Conservation (phyloP, 2,888 invertebrate genomes). For the Zygothrica quintamaculata region DNA sequence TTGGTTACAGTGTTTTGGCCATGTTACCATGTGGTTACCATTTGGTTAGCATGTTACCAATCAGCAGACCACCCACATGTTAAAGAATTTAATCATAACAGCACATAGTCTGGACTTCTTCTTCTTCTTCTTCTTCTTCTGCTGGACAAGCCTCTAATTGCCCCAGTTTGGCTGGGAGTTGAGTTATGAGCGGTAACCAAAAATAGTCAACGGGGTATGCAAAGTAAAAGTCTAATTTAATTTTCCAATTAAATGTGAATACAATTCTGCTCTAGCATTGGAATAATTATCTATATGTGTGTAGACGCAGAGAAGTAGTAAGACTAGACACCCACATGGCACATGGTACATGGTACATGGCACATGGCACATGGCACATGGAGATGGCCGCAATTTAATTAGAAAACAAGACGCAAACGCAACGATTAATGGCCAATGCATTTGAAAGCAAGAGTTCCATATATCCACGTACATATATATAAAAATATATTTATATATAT, state of each 20-base stretch:
- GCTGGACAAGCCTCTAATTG: conserved; percentile 36
- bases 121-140: background rate
- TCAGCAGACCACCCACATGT: conserved; percentile 48
- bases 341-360: too few species aligned
- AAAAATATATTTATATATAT: background rate
- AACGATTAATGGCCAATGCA: conserved; percentile 75
- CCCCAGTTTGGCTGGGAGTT: conserved; percentile 41
- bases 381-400: conserved; percentile 74
- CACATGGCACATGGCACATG: too few species aligned
- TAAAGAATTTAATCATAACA: conserved; percentile 17
- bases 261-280: conserved; percentile 57
- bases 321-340: conserved; percentile 69
- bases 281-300: conserved; percentile 46
- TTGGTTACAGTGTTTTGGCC: too few species aligned
- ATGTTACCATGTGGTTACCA: conserved; percentile 3
- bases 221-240: conserved; percentile 66
- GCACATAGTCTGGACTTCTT: conserved; percentile 32
- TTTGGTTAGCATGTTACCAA: background rate
- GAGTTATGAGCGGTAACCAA: conserved; percentile 47
- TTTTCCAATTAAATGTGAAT: conserved; percentile 37
- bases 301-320: background rate
- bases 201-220: conserved; percentile 58
- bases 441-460: conserved; percentile 73
- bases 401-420: conserved; percentile 67
- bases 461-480: background rate